Conservation (phyloP, 2,113 vertebrate genomes). For the Cynoglossus semilaevis region DNA sequence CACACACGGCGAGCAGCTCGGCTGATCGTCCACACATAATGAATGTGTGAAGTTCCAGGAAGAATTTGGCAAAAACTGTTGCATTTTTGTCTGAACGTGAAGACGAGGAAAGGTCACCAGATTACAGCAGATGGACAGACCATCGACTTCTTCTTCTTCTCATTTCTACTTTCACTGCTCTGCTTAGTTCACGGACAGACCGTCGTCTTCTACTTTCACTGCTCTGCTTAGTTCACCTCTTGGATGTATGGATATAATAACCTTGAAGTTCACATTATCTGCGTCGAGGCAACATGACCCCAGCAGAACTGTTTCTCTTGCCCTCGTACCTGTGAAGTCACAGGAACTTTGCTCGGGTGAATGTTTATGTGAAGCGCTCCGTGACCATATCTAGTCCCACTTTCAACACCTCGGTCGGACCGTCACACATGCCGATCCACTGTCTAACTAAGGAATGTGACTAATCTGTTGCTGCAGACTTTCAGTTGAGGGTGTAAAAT, state of each 20-base stretch:
- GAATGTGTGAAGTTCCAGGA: neutral
- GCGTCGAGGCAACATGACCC: too few relatives aligned
- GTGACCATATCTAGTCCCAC: neutral
- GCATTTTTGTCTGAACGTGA: too few relatives aligned
- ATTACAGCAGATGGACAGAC: too few relatives aligned
- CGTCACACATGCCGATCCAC: slow-evolving; percentile 16
- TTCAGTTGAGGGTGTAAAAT: slow-evolving; percentile 25
- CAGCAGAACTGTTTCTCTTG: too few relatives aligned
- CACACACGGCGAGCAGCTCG: slow-evolving; percentile 33
- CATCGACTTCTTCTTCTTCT: too few relatives aligned
- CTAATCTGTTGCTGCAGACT: slow-evolving; percentile 27
- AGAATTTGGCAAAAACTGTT: neutral
- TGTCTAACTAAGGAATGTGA: slow-evolving; percentile 27
- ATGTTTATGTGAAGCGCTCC: slow-evolving; percentile 15
- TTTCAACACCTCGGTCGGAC: slow-evolving; percentile 18
- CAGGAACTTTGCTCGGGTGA: slow-evolving; percentile 7
- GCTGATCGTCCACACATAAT: neutral
- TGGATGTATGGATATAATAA: too few relatives aligned
- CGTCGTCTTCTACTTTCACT: too few relatives aligned
- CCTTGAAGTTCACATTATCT: too few relatives aligned
- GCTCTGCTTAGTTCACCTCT: too few relatives aligned
- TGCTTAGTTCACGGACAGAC: too few relatives aligned
- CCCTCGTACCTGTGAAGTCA: slow-evolving; percentile 38
- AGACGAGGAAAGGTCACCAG: too few relatives aligned
- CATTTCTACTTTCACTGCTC: neutral